phyloP scores from a whole-genome alignment of 2,113 vertebrate species.

The Lampris megalopsis region DNA sequence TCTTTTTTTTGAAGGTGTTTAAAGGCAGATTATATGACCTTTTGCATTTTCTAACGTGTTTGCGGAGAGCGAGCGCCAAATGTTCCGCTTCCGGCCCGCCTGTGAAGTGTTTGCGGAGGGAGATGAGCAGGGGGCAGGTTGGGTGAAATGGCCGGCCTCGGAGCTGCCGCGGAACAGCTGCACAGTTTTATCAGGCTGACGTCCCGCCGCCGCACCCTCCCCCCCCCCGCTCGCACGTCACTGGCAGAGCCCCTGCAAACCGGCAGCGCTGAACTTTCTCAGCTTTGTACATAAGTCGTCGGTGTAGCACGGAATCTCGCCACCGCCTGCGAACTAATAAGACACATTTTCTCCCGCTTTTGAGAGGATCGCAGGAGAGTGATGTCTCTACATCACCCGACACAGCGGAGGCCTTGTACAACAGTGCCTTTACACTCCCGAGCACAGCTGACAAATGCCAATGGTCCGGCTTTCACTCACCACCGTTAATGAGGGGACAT shows the following conservation, averaged over 20 bases:
- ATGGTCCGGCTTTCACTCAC: slow-evolving; percentile 72
- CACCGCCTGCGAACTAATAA: slow-evolving; percentile 78
- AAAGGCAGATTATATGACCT: slow-evolving; percentile 18
- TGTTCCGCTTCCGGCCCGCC: slow-evolving; percentile 23
- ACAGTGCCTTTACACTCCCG: slow-evolving; percentile 73
- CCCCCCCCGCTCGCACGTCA: slow-evolving; percentile 59
- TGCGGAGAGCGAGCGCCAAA: not conserved
- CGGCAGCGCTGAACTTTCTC: slow-evolving; percentile 71
- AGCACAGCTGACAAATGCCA: slow-evolving; percentile 78
- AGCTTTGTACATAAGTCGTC: slow-evolving; percentile 83
- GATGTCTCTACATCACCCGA: slow-evolving; percentile 72
- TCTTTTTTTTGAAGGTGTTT: slow-evolving; percentile 18
- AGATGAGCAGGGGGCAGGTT: slow-evolving; percentile 57
- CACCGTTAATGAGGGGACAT: slow-evolving; percentile 81
- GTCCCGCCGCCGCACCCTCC: slow-evolving; percentile 46
- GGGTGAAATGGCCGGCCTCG: slow-evolving; percentile 20
- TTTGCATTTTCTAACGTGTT: slow-evolving; percentile 8
- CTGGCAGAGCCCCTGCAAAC: slow-evolving; percentile 65
- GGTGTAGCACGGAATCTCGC: slow-evolving; percentile 81
- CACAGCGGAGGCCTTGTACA: slow-evolving; percentile 80
- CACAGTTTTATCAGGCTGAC: slow-evolving; percentile 64
- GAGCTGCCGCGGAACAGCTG: slow-evolving; percentile 66
- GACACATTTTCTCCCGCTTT: slow-evolving; percentile 74
- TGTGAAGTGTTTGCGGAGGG: slow-evolving; percentile 39
- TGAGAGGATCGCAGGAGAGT: slow-evolving; percentile 75